Base-by-base conservation (phyloP, 2,113 vertebrate species). In the Lepisosteus osseus region DNA sequence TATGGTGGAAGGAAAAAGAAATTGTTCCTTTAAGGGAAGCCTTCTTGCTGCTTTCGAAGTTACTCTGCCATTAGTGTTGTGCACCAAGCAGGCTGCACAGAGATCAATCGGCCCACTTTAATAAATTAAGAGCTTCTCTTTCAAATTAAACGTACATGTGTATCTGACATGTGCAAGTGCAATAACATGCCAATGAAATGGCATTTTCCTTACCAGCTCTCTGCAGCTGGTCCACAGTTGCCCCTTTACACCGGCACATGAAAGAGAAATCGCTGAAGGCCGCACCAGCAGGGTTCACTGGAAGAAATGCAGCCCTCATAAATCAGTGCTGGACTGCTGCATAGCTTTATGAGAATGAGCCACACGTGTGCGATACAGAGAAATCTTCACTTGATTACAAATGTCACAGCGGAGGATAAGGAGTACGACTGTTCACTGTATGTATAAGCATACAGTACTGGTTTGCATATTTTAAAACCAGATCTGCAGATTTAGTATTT, bases 201-300 rank as follows among this genome's bases (percentile, higher is more conserved):
- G 67, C 85, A 86, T 85, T 88, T 84, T 86, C 86, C 88, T 85
- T 80, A 79, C 84, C 78, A 72, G 85, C 84, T 90, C 85, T 85
- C 87, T 91, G 93, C 95, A 96, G 94, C 94, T 95, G 95, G 88
- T 88, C 82, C 70, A 88, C 94, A 95, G 93, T 96, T 95, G 93
- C 89, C 91, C 87, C 82, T 81, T 85, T 85, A 87, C 68, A 81
- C 83, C 86, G 89, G 87, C 87, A 93, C 93, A 95, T 95, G 89
- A 96, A 95, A 95, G 94, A 86, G 84, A 79, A 90, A 90, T 82
- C 86, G 89, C 87, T 79, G 79, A 91, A 75, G 81, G 75, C 83
- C 80, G 85, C 88, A 92, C 87, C 92, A 92, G 89, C 89, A 90
- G 84, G 91, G 93, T 90, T 92, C 88, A 86, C 84, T 85, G 84